A percentile compares a stretch with the other conserved stretches of the same genome.
Evolutionary conservation across 1,140 invertebrate species (phyloP).

Genomic region (Frieseomelitta varia): DNA sequence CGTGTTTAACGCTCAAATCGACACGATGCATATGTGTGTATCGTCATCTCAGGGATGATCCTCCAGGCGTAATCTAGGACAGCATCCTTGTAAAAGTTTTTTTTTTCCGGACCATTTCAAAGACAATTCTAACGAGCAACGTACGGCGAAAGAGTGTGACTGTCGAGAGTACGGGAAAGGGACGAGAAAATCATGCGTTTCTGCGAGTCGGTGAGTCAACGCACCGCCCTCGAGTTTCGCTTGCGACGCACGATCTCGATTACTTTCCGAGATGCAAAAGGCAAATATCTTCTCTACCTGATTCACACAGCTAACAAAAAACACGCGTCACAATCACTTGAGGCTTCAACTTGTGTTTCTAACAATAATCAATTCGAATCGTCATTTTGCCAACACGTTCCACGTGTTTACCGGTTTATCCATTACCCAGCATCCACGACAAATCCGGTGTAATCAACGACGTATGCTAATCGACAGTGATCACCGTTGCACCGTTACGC

Average conservation of each 20-base stretch:
- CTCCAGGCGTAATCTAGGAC: neutral
- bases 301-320: conserved; percentile 13
- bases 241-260: neutral
- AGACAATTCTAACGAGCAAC: neutral
- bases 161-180: neutral
- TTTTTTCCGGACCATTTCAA: neutral
- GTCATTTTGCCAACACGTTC: conserved; percentile 22
- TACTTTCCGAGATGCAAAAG: neutral
- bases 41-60: neutral
- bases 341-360: conserved; percentile 37
- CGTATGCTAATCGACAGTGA: conserved; percentile 55
- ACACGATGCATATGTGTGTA: neutral
- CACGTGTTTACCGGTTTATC: conserved; percentile 49
- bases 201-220: neutral
- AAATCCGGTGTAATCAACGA: conserved; percentile 47
- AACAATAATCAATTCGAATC: conserved; percentile 21
- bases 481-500: conserved; percentile 47
- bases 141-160: neutral
- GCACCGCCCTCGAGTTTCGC: neutral
- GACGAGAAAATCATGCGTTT: neutral
- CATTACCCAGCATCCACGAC: conserved; percentile 43
- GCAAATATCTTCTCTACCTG: neutral
- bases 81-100: neutral
- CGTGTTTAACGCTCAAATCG: conserved; percentile 2
- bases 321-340: conserved; percentile 20